Base-by-base conservation (phyloP, 2,797 vertebrate species). In the Arrhamphus sclerolepis region DNA sequence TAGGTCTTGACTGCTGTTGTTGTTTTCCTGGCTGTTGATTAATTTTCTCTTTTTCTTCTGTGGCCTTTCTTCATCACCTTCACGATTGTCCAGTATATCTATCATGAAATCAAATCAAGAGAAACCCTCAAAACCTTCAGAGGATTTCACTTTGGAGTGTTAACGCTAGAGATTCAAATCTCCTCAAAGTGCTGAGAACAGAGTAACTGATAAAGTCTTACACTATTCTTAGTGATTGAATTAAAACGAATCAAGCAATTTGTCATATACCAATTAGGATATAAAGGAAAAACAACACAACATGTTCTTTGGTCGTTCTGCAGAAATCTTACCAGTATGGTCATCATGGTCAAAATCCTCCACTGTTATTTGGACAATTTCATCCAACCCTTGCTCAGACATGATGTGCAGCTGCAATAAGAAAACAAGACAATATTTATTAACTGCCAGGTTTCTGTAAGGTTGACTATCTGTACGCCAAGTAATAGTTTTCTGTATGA, bases 341-440 rank as follows among this genome's bases (percentile, higher is more conserved):
- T 93, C 94, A 21, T 87, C 88, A 2, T 94, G 92, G 68, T 92
- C 93, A 83, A 98, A 89, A 76, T 98, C 97, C 63, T 95, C 97
- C 44, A 99, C 97, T 10, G 97, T 95, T 46, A 99, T 99, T 89
- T 99, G 97, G 53, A 99, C 97, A 74, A 98, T 98, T 54, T 99
- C 96, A 62, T 95, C 93, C 93, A 99, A 79, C 46, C 96, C 97
- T 80, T 97, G 95, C 77, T 96, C 96, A 50, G 97, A 95, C 97
- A 99, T 99, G 92, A 93, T 96, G 94, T 92, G 94, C 89, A 76
- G 57, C 91, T 91, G 80, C 48, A 72, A 73, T 48, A 20, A 74
- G 16, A 62, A 3, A 58, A 3, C 0, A 40, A 38, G 7, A 26
- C 47, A 40, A 60, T 24, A 54, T 56, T 18, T 43, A 14, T 54